Conservation (phyloP, 2,888 invertebrate genomes). For the Phorcus lineatus region DNA sequence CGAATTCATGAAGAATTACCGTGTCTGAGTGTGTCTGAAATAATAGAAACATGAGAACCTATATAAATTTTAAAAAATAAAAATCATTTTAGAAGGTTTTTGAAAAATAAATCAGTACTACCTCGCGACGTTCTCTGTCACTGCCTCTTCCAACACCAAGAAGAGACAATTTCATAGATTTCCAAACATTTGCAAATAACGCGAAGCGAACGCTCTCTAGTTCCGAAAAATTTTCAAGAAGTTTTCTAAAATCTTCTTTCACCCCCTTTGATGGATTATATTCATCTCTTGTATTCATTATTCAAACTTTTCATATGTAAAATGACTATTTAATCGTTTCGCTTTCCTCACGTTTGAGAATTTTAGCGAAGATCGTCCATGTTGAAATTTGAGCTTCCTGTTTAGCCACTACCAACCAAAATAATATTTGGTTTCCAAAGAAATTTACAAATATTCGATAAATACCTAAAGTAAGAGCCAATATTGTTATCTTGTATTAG, state of each 20-base stretch:
- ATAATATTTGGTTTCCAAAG: background rate
- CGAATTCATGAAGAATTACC: no score
- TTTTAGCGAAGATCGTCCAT: background rate
- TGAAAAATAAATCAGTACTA: constrained; percentile 28
- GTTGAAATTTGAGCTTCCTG: background rate
- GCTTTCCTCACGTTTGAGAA: background rate
- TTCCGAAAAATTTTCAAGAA: constrained; percentile 60
- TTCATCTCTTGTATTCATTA: background rate
- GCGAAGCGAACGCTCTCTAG: constrained; percentile 68
- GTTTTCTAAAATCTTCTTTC: constrained; percentile 62
- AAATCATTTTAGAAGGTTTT: no score
- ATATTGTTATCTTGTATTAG: no score
- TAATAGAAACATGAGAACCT: no score
- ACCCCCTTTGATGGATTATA: constrained; percentile 57
- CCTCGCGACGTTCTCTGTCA: constrained; percentile 67
- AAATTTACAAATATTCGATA: no score
- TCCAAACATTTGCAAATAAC: constrained; percentile 66
- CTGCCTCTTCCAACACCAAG: constrained; percentile 64
- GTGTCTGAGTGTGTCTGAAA: no score
- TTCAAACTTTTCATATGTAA: background rate
- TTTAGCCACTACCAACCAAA: background rate
- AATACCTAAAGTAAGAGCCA: no score
- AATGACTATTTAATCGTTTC: background rate
- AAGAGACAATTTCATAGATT: constrained; percentile 60
- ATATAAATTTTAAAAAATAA: no score